Evolutionary conservation across 2,888 invertebrate genomes (phyloP).

Genomic region (Tillus elongatus): DNA sequence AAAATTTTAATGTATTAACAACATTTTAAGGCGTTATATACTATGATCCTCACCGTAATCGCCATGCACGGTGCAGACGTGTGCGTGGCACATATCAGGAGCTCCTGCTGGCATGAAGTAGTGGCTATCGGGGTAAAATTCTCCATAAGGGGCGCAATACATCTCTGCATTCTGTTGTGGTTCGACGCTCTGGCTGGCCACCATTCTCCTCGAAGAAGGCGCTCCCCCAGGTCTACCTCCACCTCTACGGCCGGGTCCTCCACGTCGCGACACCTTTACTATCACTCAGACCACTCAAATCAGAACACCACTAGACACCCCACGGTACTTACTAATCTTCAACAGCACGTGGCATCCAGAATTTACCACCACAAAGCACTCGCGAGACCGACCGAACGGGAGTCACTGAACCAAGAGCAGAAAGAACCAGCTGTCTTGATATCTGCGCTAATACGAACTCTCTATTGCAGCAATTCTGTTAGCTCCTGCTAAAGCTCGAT

Average conservation of each 20-base stretch:
- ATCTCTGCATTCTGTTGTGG: constrained; percentile 38
- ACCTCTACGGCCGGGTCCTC: constrained; percentile 26
- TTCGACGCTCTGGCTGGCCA: constrained; percentile 42
- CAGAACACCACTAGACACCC: constrained; percentile 13
- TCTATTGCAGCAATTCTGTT: no score
- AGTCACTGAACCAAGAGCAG: no score
- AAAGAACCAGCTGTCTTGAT: no score
- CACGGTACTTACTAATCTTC: no score
- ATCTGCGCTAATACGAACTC: no score
- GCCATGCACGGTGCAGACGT: constrained; percentile 63
- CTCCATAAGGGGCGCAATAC: constrained; percentile 45
- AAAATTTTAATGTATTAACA: no score
- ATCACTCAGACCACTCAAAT: constrained; percentile 21
- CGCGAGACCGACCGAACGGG: no score
- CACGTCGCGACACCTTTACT: constrained; percentile 33
- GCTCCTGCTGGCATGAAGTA: constrained; percentile 42
- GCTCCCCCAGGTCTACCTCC: constrained; percentile 25
- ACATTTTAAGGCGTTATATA: no score
- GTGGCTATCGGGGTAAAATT: constrained; percentile 49
- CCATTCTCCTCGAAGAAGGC: no score
- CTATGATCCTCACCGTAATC: constrained; percentile 73
- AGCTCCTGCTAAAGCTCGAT: no score
- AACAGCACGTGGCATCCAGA: no score
- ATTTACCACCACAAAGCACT: no score
- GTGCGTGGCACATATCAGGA: constrained; percentile 55